A percentile compares a stretch with the other conserved stretches of the same genome.
phyloP scores from a whole-genome alignment of 2,888 invertebrate species.

The Celastrina argiolus region DNA sequence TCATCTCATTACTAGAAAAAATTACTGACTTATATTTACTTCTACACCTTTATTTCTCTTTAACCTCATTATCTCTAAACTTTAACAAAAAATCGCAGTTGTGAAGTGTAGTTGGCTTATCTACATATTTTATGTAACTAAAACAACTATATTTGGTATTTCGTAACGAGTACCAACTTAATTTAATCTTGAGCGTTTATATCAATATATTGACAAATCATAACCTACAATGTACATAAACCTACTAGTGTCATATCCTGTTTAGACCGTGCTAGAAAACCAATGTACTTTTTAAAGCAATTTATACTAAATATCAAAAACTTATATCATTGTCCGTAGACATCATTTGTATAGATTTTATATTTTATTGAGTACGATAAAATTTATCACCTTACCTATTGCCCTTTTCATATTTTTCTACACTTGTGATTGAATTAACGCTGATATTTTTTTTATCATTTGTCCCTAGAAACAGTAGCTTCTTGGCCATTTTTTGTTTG shows the following conservation, averaged over 20 bases:
- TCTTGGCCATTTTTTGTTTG: too few relatives aligned
- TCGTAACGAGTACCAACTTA: too few relatives aligned
- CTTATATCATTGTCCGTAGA: not conserved
- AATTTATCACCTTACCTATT: not conserved
- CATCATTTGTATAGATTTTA: not conserved
- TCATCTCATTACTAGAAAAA: too few relatives aligned
- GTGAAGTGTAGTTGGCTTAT: not conserved
- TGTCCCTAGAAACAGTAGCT: not conserved
- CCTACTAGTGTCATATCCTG: slow-evolving; percentile 16
- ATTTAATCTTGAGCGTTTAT: not conserved
- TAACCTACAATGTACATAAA: slow-evolving; percentile 2
- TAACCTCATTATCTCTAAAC: too few relatives aligned
- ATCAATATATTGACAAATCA: slow-evolving; percentile 4
- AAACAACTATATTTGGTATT: too few relatives aligned
- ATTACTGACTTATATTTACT: too few relatives aligned
- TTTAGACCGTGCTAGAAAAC: slow-evolving; percentile 14
- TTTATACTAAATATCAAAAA: slow-evolving; percentile 18
- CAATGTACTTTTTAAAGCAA: slow-evolving; percentile 10
- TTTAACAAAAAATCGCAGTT: not conserved
- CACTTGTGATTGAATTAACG: not conserved
- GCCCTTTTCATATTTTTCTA: not conserved
- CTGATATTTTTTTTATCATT: not conserved
- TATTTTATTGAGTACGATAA: not conserved
- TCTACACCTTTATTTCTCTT: too few relatives aligned
- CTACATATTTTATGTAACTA: not conserved